Percentiles rank a stretch among this genome's conserved stretches.
These are phyloP conservation scores for Callithrix jacchus DNA, from an alignment of 2,113 vertebrate genomes.

Conservation along the genomic window DNA sequence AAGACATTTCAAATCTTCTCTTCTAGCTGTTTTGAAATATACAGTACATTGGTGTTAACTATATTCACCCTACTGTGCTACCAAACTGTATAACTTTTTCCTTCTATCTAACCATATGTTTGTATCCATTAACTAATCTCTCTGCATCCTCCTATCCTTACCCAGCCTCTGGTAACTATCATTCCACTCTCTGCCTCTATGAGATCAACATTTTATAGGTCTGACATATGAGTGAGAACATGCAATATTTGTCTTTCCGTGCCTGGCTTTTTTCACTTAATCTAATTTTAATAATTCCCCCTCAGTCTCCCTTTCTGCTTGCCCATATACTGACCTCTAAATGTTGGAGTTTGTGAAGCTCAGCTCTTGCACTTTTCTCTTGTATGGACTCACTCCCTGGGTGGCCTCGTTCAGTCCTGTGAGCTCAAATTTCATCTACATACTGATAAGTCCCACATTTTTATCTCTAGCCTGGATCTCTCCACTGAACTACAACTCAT, in stretches of 20 bases:
- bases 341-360: neutral
- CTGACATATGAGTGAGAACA: neutral
- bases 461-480: neutral
- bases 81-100: neutral
- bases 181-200: neutral
- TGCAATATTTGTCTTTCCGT: neutral
- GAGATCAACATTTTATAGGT: neutral
- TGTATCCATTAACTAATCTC: neutral
- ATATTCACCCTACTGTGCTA: neutral
- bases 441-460: constrained; percentile 5
- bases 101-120: neutral
- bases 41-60: neutral
- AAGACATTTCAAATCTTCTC: neutral
- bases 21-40: neutral
- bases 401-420: neutral
- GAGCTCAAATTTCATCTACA: constrained; percentile 4
- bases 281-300: constrained; percentile 5
- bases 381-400: neutral
- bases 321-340: neutral
- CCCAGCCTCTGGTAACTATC: neutral
- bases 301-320: neutral
- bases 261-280: neutral
- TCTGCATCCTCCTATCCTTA: neutral
- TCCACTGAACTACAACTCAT: neutral
- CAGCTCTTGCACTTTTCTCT: neutral